These are phyloP conservation scores for Drosophila leontia DNA, from an alignment of 1,140 invertebrate species.

Conservation along the genomic window DNA sequence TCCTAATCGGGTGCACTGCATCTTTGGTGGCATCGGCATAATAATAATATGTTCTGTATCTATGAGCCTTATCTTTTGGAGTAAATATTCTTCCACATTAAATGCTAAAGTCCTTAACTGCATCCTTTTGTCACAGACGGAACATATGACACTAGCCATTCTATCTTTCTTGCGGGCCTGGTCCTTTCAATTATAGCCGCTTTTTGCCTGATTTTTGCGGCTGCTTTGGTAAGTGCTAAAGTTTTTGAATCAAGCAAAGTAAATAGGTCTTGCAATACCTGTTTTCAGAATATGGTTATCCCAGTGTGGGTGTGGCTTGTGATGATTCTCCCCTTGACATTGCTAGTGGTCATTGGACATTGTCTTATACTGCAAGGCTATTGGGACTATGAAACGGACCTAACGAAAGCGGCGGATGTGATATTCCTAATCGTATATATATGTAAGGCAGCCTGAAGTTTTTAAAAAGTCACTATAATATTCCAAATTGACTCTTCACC, in stretches of 20 bases:
- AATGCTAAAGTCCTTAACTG: neutral
- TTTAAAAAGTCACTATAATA: neutral
- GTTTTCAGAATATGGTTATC: neutral
- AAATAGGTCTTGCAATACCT: neutral
- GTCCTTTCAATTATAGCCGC: neutral
- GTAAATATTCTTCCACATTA: neutral
- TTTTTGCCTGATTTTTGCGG: neutral
- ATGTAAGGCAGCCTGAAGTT: neutral
- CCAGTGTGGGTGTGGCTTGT: neutral
- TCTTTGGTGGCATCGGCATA: neutral
- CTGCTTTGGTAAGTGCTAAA: neutral
- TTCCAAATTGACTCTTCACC: neutral
- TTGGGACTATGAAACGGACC: accelerated
- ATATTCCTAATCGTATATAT: neutral
- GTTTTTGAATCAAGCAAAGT: neutral
- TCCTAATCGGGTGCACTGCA: neutral
- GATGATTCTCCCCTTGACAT: too few relatives aligned
- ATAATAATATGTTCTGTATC: neutral
- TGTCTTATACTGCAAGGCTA: neutral
- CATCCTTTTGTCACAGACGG: neutral
- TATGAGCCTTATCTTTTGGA: neutral
- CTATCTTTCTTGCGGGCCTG: neutral
- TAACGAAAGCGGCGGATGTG: neutral
- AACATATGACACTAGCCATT: neutral
- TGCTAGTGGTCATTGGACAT: neutral